phyloP scores from a whole-genome alignment of 2,888 invertebrate genomes.

The Noctua janthina region DNA sequence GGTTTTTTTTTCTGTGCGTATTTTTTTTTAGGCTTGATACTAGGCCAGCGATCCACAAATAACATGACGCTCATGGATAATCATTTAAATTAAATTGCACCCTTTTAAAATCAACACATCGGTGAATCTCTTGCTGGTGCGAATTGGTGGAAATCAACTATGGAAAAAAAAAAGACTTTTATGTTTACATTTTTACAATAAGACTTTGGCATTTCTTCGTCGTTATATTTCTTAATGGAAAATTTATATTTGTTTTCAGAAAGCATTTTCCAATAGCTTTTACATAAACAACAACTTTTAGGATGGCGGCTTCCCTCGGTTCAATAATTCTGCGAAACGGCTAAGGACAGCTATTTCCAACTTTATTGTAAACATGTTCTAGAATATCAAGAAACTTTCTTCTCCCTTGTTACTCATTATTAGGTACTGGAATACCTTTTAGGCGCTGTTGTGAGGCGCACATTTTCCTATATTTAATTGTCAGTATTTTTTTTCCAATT shows the following conservation, averaged over 20 bases:
- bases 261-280: background rate
- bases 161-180: background rate
- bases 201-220: background rate
- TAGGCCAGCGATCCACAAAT: background rate
- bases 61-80: background rate
- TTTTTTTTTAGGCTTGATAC: background rate
- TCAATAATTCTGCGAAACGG: background rate
- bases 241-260: background rate
- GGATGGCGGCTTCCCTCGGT: background rate
- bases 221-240: background rate
- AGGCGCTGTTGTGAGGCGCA: background rate
- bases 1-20: background rate
- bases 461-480: background rate
- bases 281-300: slow-evolving; percentile 14
- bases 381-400: background rate
- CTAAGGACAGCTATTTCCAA: background rate
- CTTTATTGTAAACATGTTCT: background rate
- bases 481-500: background rate
- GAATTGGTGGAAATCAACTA: background rate
- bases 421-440: background rate
- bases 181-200: background rate
- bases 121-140: background rate
- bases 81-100: background rate
- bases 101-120: background rate
- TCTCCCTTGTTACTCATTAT: background rate